Conservation (phyloP, 2,113 vertebrate species). For the Athene cunicularia region DNA sequence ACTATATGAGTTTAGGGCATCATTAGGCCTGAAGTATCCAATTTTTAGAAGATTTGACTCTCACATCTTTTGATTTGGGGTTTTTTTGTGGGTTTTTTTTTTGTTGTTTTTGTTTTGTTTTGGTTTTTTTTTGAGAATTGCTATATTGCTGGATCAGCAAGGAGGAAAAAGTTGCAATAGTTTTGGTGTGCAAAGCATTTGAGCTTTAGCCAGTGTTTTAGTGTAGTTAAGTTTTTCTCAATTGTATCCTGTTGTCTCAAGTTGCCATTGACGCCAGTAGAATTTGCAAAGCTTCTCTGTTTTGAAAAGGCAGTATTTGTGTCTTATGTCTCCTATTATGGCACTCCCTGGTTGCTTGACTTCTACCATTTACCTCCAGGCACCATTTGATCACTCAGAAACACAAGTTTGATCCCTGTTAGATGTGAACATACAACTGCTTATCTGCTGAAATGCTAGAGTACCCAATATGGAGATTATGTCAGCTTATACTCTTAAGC, state of each 20-base stretch:
- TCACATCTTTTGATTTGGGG: fast-evolving
- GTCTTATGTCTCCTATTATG: not conserved
- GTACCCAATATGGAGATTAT: not conserved
- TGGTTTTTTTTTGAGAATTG: not conserved
- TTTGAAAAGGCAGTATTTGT: not conserved
- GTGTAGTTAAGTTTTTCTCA: not conserved
- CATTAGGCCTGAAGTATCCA: not conserved
- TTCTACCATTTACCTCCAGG: not conserved
- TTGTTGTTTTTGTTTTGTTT: too few species aligned
- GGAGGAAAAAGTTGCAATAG: not conserved
- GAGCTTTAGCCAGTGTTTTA: not conserved
- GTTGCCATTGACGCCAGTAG: not conserved
- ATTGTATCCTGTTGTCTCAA: not conserved
- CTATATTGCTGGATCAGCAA: not conserved
- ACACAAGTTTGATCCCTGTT: not conserved
- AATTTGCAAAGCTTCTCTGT: not conserved
- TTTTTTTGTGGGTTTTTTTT: too few species aligned
- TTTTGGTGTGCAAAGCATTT: not conserved
- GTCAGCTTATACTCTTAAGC: not conserved
- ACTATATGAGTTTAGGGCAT: not conserved
- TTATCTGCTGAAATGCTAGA: not conserved
- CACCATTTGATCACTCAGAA: not conserved
- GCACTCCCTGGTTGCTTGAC: not conserved
- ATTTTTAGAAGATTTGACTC: not conserved
- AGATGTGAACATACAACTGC: not conserved